A percentile compares a stretch with the other conserved stretches of the same genome.
Conservation (phyloP, 2,888 invertebrate species). For the Belgica antarctica region DNA sequence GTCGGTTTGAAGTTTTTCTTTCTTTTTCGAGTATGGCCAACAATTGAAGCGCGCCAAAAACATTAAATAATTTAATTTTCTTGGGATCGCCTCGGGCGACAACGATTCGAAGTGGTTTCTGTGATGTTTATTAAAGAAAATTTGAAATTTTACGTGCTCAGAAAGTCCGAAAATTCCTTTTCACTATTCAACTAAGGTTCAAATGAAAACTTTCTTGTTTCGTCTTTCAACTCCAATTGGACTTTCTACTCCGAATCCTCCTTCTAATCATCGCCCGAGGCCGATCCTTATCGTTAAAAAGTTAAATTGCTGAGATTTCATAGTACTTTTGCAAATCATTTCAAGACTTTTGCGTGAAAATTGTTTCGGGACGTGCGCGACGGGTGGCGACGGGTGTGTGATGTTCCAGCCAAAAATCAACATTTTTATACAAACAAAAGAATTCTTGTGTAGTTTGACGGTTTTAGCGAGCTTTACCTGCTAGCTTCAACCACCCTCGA, state of each 20-base stretch:
- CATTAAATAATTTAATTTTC: slow-evolving; percentile 3
- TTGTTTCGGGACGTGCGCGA: no score
- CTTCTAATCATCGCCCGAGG: neutral
- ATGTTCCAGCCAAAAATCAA: no score
- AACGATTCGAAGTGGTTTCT: neutral
- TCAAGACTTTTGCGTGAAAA: neutral
- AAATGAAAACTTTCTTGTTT: no score
- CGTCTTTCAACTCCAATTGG: no score
- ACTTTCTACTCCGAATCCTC: no score
- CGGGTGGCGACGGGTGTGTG: no score
- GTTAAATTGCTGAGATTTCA: slow-evolving; percentile 22
- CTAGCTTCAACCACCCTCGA: no score
- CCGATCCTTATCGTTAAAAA: neutral
- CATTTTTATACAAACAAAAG: no score
- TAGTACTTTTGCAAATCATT: slow-evolving; percentile 4
- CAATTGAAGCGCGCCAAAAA: slow-evolving; percentile 41
- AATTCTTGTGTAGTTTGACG: no score
- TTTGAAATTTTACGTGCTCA: neutral
- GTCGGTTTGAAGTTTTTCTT: no score
- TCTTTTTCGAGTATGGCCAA: slow-evolving; percentile 39
- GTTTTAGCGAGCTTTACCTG: neutral
- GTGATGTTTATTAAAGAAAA: neutral
- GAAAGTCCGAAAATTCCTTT: neutral
- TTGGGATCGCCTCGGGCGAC: neutral
- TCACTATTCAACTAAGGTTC: no score